Base-by-base conservation (phyloP, 2,888 invertebrate species). In the Pardosa pseudoannulata region DNA sequence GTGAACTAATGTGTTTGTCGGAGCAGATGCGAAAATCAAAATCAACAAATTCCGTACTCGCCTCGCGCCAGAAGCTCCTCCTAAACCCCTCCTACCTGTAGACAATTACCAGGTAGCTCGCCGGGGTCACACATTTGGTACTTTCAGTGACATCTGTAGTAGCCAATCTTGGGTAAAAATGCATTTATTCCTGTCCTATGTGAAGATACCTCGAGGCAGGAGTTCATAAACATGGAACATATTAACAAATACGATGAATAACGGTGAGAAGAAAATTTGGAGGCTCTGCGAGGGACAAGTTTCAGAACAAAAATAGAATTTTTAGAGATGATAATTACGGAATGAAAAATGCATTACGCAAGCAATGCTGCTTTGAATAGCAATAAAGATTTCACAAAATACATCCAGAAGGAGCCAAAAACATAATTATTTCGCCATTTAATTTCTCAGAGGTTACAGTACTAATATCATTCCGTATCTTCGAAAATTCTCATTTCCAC, bases 91-190 rank as follows among this genome's bases (percentile, higher is more conserved):
- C 81, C 81, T 74, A 56, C 39, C 65, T 19, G 23, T 50, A 74
- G 81, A 74, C 74, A 74, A 74, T 74, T 81, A 68, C 62, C 68
- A 70, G 68, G 70, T 70, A 81, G 68, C 71, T 68, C 23, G 36
- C 39, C 74, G 74, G 79, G 72, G 79, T 64, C 72, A 27, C 36
- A 70, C 50, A 50, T 36, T 67, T 73, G 76, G 75, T 71, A 76
- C 39, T 68, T 74, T 56, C 67, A 68, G 71, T 78, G 83, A 78
- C 83, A 83, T 83, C 83, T 83, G 83, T 73, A 23, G 72, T 31
- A 7, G 68, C 31, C 36, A 76, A 27, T 19, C 29, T 36, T 7
- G 50, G 32, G 36, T 32, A 73, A 46, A 64, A 64, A 65, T 64
- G 39, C 11, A 39, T 29, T 75, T 75, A 41, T 32, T 64, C 65